These are phyloP conservation scores for Apis laboriosa DNA, from an alignment of 1,140 invertebrate genomes.

Conservation along the genomic window DNA sequence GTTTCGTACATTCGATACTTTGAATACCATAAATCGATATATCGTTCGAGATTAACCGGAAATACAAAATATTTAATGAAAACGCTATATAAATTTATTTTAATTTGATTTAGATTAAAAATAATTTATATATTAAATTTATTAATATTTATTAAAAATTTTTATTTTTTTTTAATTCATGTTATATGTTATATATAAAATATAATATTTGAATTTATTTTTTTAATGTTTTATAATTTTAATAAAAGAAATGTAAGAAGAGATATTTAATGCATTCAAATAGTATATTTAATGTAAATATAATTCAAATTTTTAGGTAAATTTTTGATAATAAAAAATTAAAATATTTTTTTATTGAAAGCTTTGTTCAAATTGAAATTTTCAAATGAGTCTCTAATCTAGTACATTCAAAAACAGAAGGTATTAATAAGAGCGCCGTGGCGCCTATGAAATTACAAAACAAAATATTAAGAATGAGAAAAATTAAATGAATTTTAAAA, in stretches of 20 bases:
- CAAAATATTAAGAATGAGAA: neutral
- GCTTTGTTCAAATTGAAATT: neutral
- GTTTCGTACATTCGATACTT: neutral
- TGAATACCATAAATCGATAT: slow-evolving; percentile 22
- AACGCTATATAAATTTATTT: slow-evolving; percentile 7
- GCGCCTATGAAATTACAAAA: slow-evolving; percentile 9
- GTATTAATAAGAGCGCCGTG: neutral
- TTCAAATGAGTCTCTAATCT: slow-evolving; percentile 8
- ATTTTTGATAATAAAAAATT: neutral
- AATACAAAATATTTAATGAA: neutral
- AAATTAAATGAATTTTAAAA: slow-evolving; percentile 20
- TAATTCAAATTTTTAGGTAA: neutral
- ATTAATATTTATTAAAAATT: neutral
- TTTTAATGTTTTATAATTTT: neutral
- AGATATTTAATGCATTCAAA: neutral
- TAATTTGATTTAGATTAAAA: neutral
- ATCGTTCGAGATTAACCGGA: slow-evolving; percentile 44
- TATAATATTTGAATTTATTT: neutral
- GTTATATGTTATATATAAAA: neutral
- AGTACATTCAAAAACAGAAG: slow-evolving; percentile 16
- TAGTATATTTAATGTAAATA: too few species aligned
- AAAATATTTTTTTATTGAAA: neutral
- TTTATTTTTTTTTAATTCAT: too few species aligned
- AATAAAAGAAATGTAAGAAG: too few species aligned
- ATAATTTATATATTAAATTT: neutral